Conservation (phyloP, 2,888 invertebrate species). For the Anorthoa munda region DNA sequence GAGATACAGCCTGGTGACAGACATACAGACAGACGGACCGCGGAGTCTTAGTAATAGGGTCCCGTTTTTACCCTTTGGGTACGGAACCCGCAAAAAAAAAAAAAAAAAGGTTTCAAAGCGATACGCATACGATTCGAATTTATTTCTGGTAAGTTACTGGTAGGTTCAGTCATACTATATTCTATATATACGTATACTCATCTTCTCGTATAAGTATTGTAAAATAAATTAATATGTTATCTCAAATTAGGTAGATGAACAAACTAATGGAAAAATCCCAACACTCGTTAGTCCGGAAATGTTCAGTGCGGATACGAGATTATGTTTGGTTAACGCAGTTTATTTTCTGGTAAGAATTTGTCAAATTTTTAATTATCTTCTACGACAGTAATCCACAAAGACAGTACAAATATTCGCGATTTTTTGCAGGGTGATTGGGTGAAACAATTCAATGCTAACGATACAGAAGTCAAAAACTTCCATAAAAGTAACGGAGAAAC, state of each 20-base stretch:
- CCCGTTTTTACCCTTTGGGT: too few relatives aligned
- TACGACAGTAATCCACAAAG: too few relatives aligned
- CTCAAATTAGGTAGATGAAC: conserved; percentile 69
- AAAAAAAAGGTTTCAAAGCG: too few relatives aligned
- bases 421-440: conserved; percentile 69
- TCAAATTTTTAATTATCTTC: background rate
- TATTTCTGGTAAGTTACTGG: background rate
- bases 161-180: background rate
- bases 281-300: conserved; percentile 67
- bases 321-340: conserved; percentile 76
- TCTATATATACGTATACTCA: too few relatives aligned
- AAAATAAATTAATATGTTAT: background rate
- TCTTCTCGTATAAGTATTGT: too few relatives aligned
- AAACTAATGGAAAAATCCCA: conserved; percentile 74
- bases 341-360: conserved; percentile 73
- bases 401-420: background rate
- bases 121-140: background rate
- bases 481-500: conserved; percentile 56
- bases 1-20: too few relatives aligned
- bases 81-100: too few relatives aligned
- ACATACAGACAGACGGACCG: too few relatives aligned
- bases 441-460: conserved; percentile 61
- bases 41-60: too few relatives aligned
- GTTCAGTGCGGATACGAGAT: conserved; percentile 65
- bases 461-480: conserved; percentile 65